Base-by-base conservation (phyloP, 64 coral and sea anemone species). In the Platygyra sinensis region DNA sequence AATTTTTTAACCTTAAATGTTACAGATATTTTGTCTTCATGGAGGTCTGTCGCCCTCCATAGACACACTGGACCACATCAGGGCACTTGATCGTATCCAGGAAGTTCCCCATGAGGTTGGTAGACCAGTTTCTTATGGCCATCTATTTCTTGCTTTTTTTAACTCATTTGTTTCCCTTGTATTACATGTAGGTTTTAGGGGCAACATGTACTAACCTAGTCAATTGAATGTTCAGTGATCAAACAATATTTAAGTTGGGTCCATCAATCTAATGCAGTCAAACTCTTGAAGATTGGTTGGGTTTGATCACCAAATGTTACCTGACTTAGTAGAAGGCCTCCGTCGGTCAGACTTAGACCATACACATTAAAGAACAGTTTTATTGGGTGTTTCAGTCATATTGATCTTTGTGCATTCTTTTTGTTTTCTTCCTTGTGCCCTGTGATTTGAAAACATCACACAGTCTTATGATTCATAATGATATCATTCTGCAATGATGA, bases 21-120 rank as follows among this genome's bases (percentile, higher is more conserved):
- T 94, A 60, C 51, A 99, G 97, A 99, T 99, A 83, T 99, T 99
- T 89, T 99, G 97, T 87, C 94, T 99, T 86, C 97, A 99, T 36
- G 97, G 97, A 65, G 97, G 97, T 17, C 74, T 99, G 67, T 99
- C 97, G 30, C 97, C 97, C 59, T 99, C 97, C 65, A 99, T 99
- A 55, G 97, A 99, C 75, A 99, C 97, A 13, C 83, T 99, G 39
- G 97, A 99, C 80, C 97, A 99, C 62, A 96, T 99, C 65, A 62
- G 97, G 74, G 97, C 97, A 31, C 79, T 99, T 75, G 97, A 99
- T 67, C 93, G 97, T 81, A 91, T 99, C 84, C 97, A 99, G 61
- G 97, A 99, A 86, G 94, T 99, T 86, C 97, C 97, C 25, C 97
- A 99, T 72, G 97, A 99, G 88, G 97, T 99, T 62, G 30, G 89